phyloP scores from a whole-genome alignment of 2,888 invertebrate genomes.

The Drosophila kambysellisi region DNA sequence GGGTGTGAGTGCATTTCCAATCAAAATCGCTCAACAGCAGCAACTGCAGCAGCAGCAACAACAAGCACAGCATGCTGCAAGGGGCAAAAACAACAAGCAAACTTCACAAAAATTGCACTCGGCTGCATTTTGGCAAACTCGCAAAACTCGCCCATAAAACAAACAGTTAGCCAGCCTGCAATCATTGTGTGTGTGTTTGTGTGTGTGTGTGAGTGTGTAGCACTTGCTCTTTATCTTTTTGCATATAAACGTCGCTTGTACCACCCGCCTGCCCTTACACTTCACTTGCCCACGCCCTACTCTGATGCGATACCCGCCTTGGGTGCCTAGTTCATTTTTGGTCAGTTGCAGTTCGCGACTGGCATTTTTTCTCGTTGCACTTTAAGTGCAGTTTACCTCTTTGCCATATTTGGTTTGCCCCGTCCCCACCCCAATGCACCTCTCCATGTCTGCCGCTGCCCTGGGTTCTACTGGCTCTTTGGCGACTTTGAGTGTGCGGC shows the following conservation, averaged over 20 bases:
- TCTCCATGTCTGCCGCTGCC: conserved; percentile 14
- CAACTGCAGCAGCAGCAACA: conserved; percentile 34
- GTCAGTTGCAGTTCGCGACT: conserved; percentile 73
- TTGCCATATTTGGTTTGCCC: conserved; percentile 53
- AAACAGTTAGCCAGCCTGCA: conserved; percentile 59
- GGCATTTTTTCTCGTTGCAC: conserved; percentile 79
- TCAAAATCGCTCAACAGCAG: conserved; percentile 76
- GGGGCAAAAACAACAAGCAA: conserved; percentile 52
- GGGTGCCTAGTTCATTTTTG: conserved; percentile 77
- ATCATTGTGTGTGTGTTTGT: conserved; percentile 17
- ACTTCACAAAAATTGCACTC: conserved; percentile 77
- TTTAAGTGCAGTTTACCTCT: conserved; percentile 82
- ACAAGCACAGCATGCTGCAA: conserved; percentile 27
- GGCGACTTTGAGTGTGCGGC: conserved; percentile 76
- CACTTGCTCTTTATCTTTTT: conserved; percentile 80
- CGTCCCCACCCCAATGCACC: background rate
- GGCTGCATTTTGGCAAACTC: conserved; percentile 73
- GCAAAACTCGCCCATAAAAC: conserved; percentile 70
- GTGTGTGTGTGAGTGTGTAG: conserved; percentile 47
- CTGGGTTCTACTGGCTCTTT: conserved; percentile 51
- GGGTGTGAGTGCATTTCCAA: conserved; percentile 72
- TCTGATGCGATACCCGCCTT: conserved; percentile 36
- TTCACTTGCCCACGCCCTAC: conserved; percentile 11
- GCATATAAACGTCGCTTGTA: conserved; percentile 71
- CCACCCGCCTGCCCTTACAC: conserved; percentile 9